These are phyloP conservation scores for Tokudaia muenninki DNA, from an alignment of 2,797 vertebrate genomes.

Conservation along the genomic window DNA sequence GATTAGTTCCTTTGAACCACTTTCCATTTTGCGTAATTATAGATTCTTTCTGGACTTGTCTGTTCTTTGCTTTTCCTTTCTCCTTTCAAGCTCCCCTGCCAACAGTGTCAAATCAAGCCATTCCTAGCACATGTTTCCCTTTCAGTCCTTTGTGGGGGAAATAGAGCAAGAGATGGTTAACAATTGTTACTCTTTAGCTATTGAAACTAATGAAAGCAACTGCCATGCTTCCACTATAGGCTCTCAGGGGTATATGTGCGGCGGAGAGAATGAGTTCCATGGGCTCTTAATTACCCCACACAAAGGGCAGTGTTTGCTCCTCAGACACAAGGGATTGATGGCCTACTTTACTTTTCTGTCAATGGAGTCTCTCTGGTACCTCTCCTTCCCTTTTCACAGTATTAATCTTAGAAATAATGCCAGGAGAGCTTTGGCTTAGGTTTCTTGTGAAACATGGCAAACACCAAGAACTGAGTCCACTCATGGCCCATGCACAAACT, in stretches of 20 bases:
- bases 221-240: not conserved
- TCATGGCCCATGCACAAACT: not conserved
- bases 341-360: constrained; percentile 48
- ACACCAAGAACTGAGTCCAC: not conserved
- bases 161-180: constrained; percentile 54
- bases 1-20: not conserved
- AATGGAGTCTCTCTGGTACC: constrained; percentile 52
- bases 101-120: constrained; percentile 67
- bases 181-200: constrained; percentile 45
- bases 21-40: constrained; percentile 56
- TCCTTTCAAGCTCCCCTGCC: constrained; percentile 54
- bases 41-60: constrained; percentile 57
- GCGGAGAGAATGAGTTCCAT: not conserved
- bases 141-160: constrained; percentile 67
- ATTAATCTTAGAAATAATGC: not conserved
- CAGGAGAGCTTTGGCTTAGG: constrained; percentile 1
- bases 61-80: constrained; percentile 48
- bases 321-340: constrained; percentile 11
- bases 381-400: constrained; percentile 11
- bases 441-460: constrained; percentile 67
- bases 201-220: constrained; percentile 67
- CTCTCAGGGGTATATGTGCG: not conserved
- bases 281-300: constrained; percentile 67
- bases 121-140: constrained; percentile 65
- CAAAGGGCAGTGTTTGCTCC: constrained; percentile 48